These are phyloP conservation scores for Ovis aries DNA, from an alignment of 2,113 vertebrate species.

Conservation along the genomic window DNA sequence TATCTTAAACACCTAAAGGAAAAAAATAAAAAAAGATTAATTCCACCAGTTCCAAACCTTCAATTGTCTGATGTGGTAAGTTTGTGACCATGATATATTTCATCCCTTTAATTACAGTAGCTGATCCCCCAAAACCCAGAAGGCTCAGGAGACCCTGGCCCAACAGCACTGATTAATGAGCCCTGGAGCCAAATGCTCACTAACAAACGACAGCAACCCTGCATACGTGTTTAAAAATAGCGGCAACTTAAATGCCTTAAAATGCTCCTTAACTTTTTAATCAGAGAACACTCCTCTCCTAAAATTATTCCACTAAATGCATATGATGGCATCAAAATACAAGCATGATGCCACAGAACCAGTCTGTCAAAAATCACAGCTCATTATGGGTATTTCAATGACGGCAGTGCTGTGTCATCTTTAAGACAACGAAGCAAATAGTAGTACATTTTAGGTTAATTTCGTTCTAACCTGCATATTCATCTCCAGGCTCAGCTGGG, in stretches of 20 bases:
- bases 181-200: conserved; percentile 17
- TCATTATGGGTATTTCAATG: not conserved
- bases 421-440: conserved; percentile 37
- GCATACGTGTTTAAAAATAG: conserved; percentile 14
- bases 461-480: conserved; percentile 75
- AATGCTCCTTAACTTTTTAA: not conserved
- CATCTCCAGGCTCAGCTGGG: conserved; percentile 67
- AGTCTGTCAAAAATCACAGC: not conserved
- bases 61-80: conserved; percentile 30
- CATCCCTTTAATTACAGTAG: conserved; percentile 58
- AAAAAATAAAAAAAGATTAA: conserved; percentile 71
- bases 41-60: conserved; percentile 42
- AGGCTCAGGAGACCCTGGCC: conserved; percentile 19
- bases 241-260: not conserved
- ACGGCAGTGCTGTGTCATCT: not conserved
- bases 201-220: conserved; percentile 16
- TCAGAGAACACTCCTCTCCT: not conserved
- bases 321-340: not conserved
- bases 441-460: conserved; percentile 65
- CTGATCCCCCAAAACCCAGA: conserved; percentile 41
- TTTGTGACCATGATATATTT: conserved; percentile 62
- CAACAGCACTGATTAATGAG: conserved; percentile 60
- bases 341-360: not conserved
- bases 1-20: conserved; percentile 94
- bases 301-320: not conserved